Evolutionary conservation across 2,113 vertebrate species (phyloP).

Genomic region (Hyperoodon ampullatus): DNA sequence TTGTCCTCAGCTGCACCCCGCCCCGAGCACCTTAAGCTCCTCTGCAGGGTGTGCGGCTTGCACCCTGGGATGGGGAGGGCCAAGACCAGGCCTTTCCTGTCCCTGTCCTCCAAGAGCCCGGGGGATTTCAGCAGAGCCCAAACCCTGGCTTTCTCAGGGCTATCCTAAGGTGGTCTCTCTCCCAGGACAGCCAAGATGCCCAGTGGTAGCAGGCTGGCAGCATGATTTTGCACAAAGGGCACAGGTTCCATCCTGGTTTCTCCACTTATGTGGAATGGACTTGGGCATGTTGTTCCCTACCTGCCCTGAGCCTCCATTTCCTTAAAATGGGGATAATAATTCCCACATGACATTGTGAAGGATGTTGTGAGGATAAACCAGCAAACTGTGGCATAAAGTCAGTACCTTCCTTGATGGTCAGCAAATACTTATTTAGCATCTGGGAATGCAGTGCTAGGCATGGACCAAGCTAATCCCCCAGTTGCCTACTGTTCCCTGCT

Average conservation of each 20-base stretch:
- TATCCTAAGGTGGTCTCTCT: neutral
- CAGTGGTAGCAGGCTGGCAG: neutral
- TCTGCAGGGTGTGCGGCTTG: neutral
- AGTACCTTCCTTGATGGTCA: neutral
- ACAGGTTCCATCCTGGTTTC: neutral
- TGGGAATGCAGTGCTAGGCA: neutral
- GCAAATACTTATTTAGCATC: neutral
- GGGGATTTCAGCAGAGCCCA: neutral
- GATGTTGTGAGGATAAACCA: neutral
- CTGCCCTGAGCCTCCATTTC: neutral
- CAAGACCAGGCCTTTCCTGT: neutral
- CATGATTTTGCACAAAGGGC: neutral
- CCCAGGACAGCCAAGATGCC: neutral
- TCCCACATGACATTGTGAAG: neutral
- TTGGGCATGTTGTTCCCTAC: neutral
- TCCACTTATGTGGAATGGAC: neutral
- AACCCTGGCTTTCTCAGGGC: neutral
- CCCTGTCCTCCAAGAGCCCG: neutral
- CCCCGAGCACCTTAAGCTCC: neutral
- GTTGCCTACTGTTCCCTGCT: neutral
- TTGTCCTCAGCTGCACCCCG: conserved; percentile 14
- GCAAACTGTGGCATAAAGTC: neutral
- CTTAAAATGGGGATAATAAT: neutral
- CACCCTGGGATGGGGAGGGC: neutral
- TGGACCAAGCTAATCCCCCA: neutral